phyloP scores from a whole-genome alignment of 1,140 invertebrate species.

The Drosophila kurseongensis region DNA sequence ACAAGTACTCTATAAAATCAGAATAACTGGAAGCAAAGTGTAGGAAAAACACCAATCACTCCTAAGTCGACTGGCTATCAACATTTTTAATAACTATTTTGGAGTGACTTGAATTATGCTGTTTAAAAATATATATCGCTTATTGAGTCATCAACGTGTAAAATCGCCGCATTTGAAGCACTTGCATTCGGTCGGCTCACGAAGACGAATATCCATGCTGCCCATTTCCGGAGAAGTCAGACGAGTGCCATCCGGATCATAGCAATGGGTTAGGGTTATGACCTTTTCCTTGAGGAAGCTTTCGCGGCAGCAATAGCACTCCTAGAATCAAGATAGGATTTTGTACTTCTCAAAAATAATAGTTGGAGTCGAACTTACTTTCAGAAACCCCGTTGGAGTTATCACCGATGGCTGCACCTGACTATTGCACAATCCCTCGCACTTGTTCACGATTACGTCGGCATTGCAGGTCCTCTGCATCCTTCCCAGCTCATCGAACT shows the following conservation, averaged over 20 bases:
- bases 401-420: constrained; percentile 95
- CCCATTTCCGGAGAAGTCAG: constrained; percentile 87
- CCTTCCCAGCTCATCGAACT: constrained; percentile 92
- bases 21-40: too few relatives aligned
- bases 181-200: constrained; percentile 94
- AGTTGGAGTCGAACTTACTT: constrained; percentile 88
- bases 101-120: not conserved
- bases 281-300: constrained; percentile 91
- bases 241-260: constrained; percentile 92
- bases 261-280: constrained; percentile 93
- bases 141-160: constrained; percentile 85
- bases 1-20: too few relatives aligned
- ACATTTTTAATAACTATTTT: too few relatives aligned
- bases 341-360: too few relatives aligned
- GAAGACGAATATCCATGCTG: constrained; percentile 91
- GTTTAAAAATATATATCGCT: constrained; percentile 2
- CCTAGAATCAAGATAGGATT: constrained; percentile 85
- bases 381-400: constrained; percentile 94
- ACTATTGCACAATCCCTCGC: constrained; percentile 95
- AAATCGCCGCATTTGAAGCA: constrained; percentile 94
- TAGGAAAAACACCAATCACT: too few relatives aligned
- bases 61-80: too few relatives aligned
- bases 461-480: constrained; percentile 93
- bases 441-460: constrained; percentile 94
- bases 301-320: constrained; percentile 96